Evolutionary conservation across 2,888 invertebrate species (phyloP).

Genomic region (Cheilosia vernalis): DNA sequence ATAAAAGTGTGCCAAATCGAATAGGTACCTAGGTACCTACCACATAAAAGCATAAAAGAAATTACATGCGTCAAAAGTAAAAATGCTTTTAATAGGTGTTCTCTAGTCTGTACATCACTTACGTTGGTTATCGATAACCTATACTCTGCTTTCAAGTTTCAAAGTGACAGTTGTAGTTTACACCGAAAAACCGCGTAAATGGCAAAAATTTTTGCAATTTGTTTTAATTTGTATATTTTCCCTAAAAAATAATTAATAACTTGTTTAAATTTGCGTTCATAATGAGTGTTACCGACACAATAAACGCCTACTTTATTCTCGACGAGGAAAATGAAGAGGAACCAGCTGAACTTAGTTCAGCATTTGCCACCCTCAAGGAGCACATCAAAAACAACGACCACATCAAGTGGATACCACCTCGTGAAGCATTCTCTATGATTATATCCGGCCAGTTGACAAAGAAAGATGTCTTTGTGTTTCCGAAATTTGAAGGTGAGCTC

Average conservation of each 20-base stretch:
- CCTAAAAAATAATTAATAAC: background rate
- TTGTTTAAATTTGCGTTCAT: background rate
- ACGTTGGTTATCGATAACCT: background rate
- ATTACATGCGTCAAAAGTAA: background rate
- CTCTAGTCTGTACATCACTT: too few relatives aligned
- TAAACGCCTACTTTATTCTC: constrained; percentile 81
- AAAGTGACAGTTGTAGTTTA: constrained; percentile 40
- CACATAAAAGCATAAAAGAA: too few relatives aligned
- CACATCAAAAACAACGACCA: constrained; percentile 79
- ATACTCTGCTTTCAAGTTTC: constrained; percentile 21
- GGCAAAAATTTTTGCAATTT: constrained; percentile 6
- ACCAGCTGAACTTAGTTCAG: constrained; percentile 76
- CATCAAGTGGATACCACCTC: constrained; percentile 87
- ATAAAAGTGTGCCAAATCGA: too few relatives aligned
- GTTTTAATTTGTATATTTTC: constrained; percentile 30
- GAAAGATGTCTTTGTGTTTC: constrained; percentile 91
- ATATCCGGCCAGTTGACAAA: constrained; percentile 85
- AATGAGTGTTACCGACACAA: constrained; percentile 80
- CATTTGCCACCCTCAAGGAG: constrained; percentile 77
- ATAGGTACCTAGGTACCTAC: too few relatives aligned
- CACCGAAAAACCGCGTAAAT: constrained; percentile 54
- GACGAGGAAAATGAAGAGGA: constrained; percentile 74
- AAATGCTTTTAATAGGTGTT: background rate
- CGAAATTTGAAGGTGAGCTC: constrained; percentile 89
- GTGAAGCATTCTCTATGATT: constrained; percentile 84